Conservation (phyloP, 1,140 invertebrate species). For the Zaprionus kolodkinae region DNA sequence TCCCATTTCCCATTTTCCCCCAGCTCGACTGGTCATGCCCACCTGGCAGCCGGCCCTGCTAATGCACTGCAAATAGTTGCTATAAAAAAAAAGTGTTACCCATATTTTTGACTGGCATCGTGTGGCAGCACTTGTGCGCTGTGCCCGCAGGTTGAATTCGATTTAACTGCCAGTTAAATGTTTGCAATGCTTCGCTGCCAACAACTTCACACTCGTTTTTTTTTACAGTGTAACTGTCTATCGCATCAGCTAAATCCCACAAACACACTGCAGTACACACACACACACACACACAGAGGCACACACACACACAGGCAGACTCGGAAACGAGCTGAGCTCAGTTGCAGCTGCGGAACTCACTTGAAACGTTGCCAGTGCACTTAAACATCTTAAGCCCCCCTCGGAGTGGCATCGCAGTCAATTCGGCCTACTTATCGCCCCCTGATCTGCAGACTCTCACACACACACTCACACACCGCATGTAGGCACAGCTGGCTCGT, state of each 20-base stretch:
- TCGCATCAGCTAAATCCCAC: slow-evolving; percentile 31
- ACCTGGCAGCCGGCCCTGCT: neutral
- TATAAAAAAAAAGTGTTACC: neutral
- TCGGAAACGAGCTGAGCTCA: slow-evolving; percentile 5
- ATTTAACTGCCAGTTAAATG: slow-evolving; percentile 3
- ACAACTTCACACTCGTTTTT: neutral
- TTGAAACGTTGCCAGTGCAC: slow-evolving; percentile 38
- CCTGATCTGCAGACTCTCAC: slow-evolving; percentile 26
- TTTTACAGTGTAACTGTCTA: slow-evolving; percentile 9
- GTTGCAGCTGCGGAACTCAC: slow-evolving; percentile 20
- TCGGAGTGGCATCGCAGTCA: slow-evolving; percentile 19
- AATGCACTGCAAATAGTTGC: slow-evolving; percentile 24
- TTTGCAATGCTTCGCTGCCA: slow-evolving; percentile 2
- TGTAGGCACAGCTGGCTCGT: slow-evolving; percentile 8
- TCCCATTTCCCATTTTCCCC: slow-evolving; percentile 21
- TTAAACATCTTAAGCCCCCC: slow-evolving; percentile 40
- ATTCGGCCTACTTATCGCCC: slow-evolving; percentile 30
- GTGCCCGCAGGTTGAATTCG: neutral
- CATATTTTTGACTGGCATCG: neutral
- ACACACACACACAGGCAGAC: neutral
- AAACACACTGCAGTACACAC: slow-evolving; percentile 8
- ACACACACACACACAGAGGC: slow-evolving; percentile 1
- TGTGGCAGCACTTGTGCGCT: slow-evolving; percentile 12
- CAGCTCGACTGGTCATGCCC: slow-evolving; percentile 27
- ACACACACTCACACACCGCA: neutral